Base-by-base conservation (phyloP, 2,888 invertebrate species). In the Augiades crinisus region DNA sequence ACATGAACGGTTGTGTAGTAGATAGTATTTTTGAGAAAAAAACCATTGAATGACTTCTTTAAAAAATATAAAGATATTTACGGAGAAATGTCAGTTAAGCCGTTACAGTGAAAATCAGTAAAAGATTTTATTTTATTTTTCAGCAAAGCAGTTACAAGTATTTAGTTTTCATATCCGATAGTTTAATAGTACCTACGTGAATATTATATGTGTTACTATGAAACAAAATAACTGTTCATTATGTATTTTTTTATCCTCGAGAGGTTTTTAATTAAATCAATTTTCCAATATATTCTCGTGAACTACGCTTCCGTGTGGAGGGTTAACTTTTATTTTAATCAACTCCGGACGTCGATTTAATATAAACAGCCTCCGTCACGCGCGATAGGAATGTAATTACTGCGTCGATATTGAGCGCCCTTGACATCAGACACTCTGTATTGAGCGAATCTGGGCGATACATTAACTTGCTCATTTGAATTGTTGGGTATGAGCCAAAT, bases 311-410 rank as follows among this genome's bases (percentile, higher is more conserved):
- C 34, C 47, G 54, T 40, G 51, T 53, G 55, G 44, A 49, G 30
- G n/a, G 12, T 10, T 1, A 56, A n/a, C 10, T 24, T 34, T 54
- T 59, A 63, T 68, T 76, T 75, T 75, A 75, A 77, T 76, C 70
- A 69, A 60, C 51, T 27, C 19, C 16, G 22, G 16, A 27, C 56
- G 63, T 64, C 47, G 60, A 54, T 56, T 61, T 68, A 70, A 68
- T 67, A 68, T 65, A 70, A 72, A 74, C 67, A 71, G 54, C 56
- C 51, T 33, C 59, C 57, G 62, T 66, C 60, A 65, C 68, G 64
- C 72, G 72, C 72, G 68, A 70, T 64, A 61, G 63, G 57, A 65
- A 58, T 63, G 60, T 72, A 70, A 78, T 78, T 70, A 75, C 73
- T 72, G 67, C 65, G 62, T 65, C 61, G 60, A 66, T 74, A 79